A percentile compares a stretch with the other conserved stretches of the same genome.
These are phyloP conservation scores for Parapsyche elsis DNA, from an alignment of 1,140 invertebrate genomes.

Conservation along the genomic window DNA sequence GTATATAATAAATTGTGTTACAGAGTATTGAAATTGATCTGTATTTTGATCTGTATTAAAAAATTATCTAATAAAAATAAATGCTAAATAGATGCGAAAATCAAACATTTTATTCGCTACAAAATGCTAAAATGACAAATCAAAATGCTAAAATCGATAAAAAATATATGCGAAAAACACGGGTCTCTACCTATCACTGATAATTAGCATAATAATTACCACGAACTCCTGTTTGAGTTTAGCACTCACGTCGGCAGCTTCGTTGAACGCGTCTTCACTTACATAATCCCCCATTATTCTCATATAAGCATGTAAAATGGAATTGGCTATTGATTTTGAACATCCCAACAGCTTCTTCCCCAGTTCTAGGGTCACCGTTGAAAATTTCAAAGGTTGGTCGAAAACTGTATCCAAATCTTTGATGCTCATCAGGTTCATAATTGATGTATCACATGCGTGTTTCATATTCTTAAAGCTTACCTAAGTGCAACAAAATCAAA, in stretches of 20 bases:
- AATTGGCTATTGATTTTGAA: constrained; percentile 69
- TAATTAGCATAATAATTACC: constrained; percentile 60
- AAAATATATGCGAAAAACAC: too few relatives aligned
- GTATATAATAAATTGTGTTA: too few relatives aligned
- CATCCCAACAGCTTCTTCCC: constrained; percentile 68
- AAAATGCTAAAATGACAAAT: too few relatives aligned
- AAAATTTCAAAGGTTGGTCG: constrained; percentile 68
- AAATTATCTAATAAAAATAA: too few relatives aligned
- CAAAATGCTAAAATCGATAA: too few relatives aligned
- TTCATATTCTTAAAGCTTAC: constrained; percentile 71
- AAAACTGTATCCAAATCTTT: constrained; percentile 71
- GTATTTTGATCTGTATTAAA: too few relatives aligned
- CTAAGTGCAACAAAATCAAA: constrained; percentile 59
- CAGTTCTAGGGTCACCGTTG: constrained; percentile 69
- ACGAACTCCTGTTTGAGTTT: constrained; percentile 72
- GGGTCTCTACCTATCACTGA: too few relatives aligned
- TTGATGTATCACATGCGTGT: constrained; percentile 70
- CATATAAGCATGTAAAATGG: constrained; percentile 68
- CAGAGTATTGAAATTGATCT: too few relatives aligned
- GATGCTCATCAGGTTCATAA: constrained; percentile 68
- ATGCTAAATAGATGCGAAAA: too few relatives aligned
- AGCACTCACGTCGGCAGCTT: constrained; percentile 59
- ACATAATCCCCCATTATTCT: constrained; percentile 66
- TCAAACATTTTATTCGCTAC: too few relatives aligned
- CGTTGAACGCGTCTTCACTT: constrained; percentile 66